Evolutionary conservation across 2,113 vertebrate genomes (phyloP).

Genomic region (Gymnorhina tibicen): DNA sequence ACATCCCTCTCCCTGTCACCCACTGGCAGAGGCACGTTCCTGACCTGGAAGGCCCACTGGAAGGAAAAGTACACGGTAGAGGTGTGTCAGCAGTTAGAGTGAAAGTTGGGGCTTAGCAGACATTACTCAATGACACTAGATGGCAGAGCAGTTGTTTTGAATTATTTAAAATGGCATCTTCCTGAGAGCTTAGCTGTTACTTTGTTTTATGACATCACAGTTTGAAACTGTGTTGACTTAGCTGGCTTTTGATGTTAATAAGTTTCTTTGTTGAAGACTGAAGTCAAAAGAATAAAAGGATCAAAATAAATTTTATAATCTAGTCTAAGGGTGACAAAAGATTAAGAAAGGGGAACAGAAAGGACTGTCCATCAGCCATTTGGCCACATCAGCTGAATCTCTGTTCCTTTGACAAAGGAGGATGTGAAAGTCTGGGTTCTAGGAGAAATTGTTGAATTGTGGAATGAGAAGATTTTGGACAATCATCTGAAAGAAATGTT

Average conservation of each 20-base stretch:
- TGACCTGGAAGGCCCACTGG: not conserved
- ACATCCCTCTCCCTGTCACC: not conserved
- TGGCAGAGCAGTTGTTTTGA: constrained; percentile 44
- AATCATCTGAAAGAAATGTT: not conserved
- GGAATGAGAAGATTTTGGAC: not conserved
- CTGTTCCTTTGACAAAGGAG: not conserved
- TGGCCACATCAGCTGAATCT: not conserved
- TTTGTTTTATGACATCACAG: not conserved
- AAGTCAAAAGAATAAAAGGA: not conserved
- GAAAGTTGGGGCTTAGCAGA: not conserved
- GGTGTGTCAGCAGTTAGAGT: not conserved
- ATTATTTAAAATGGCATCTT: not conserved
- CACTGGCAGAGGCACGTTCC: not conserved
- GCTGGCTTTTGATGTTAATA: not conserved
- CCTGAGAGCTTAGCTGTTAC: not conserved
- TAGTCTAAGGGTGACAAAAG: not conserved
- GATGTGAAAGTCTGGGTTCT: not conserved
- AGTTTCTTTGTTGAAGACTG: not conserved
- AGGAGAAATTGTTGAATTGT: not conserved
- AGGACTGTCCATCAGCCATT: not conserved
- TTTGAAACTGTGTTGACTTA: not conserved
- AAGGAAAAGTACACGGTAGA: not conserved
- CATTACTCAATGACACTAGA: constrained; percentile 25
- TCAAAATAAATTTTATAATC: not conserved
- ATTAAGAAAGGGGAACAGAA: not conserved